A percentile compares a stretch with the other conserved stretches of the same genome.
Evolutionary conservation across 1,140 invertebrate genomes (phyloP).

Genomic region (Micrasema minimum): DNA sequence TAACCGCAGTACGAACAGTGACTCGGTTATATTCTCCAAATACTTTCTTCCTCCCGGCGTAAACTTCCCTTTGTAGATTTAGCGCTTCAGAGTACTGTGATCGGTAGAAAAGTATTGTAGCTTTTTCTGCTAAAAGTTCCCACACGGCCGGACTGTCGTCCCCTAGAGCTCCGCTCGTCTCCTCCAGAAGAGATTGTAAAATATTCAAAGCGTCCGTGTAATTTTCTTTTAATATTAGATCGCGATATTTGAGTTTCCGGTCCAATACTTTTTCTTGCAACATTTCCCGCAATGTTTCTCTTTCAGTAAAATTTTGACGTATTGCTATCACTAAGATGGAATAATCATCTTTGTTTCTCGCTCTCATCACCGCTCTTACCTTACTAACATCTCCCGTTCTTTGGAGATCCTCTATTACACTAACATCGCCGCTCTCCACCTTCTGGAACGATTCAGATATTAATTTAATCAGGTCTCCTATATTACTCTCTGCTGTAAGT

Average conservation of each 20-base stretch:
- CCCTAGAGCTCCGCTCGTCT: not conserved
- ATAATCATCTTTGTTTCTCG: not conserved
- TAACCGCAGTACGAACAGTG: not conserved
- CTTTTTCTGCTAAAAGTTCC: not conserved
- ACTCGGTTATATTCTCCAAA: not conserved
- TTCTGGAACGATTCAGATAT: slow-evolving; percentile 1
- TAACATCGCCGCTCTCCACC: not conserved
- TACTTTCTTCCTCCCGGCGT: not conserved
- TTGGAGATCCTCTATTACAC: slow-evolving; percentile 1
- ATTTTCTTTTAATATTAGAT: not conserved
- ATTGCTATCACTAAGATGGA: slow-evolving; percentile 9
- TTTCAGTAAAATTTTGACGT: not conserved
- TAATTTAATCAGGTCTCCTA: not conserved
- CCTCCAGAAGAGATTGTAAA: not conserved
- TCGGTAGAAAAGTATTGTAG: not conserved
- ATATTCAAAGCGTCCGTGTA: not conserved
- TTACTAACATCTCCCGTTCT: not conserved
- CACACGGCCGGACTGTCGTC: slow-evolving; percentile 1
- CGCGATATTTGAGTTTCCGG: not conserved
- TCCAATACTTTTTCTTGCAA: not conserved
- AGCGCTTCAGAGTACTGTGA: slow-evolving; percentile 9
- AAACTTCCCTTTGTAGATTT: not conserved
- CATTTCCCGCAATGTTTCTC: not conserved
- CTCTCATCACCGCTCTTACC: slow-evolving; percentile 19
- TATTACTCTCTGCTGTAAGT: not conserved